A percentile compares a stretch with the other conserved stretches of the same genome.
Conservation (phyloP, 2,888 invertebrate genomes). For the Nudaria mundana region DNA sequence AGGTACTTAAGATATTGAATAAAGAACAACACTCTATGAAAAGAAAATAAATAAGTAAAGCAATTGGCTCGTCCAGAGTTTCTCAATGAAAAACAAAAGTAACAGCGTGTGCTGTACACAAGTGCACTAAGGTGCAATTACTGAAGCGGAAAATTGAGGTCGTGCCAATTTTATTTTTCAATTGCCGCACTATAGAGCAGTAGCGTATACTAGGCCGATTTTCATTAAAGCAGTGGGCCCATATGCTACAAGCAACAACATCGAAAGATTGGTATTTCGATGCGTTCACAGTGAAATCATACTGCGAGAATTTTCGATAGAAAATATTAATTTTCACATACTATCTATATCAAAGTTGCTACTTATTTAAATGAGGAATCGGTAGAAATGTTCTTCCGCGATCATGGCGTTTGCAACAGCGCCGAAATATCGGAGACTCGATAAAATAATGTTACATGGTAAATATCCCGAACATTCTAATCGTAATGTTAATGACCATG, state of each 20-base stretch:
- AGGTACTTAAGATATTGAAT: slow-evolving; percentile 8
- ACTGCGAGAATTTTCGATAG: too few relatives aligned
- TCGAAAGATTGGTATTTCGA: slow-evolving; percentile 28
- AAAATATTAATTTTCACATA: too few relatives aligned
- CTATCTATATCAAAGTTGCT: too few relatives aligned
- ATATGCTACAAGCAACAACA: slow-evolving; percentile 23
- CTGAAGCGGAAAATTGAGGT: slow-evolving; percentile 67
- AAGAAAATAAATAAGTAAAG: slow-evolving; percentile 50
- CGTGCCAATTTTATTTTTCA: slow-evolving; percentile 72
- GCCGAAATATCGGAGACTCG: too few relatives aligned
- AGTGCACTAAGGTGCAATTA: slow-evolving; percentile 60
- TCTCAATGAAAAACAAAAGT: slow-evolving; percentile 40
- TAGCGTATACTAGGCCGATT: slow-evolving; percentile 30
- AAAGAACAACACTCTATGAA: slow-evolving; percentile 42
- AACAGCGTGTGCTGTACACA: slow-evolving; percentile 41
- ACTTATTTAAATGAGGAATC: too few relatives aligned
- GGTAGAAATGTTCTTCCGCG: too few relatives aligned
- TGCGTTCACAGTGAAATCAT: too few relatives aligned
- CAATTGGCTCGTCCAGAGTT: slow-evolving; percentile 58
- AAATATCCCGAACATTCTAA: too few relatives aligned
- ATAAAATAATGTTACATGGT: too few relatives aligned
- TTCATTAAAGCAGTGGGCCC: slow-evolving; percentile 27
- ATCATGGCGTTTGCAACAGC: too few relatives aligned
- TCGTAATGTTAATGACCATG: too few relatives aligned
- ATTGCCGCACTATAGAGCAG: slow-evolving; percentile 38